Conservation (phyloP, 2,888 invertebrate genomes). For the Hypselothyrea guttata region DNA sequence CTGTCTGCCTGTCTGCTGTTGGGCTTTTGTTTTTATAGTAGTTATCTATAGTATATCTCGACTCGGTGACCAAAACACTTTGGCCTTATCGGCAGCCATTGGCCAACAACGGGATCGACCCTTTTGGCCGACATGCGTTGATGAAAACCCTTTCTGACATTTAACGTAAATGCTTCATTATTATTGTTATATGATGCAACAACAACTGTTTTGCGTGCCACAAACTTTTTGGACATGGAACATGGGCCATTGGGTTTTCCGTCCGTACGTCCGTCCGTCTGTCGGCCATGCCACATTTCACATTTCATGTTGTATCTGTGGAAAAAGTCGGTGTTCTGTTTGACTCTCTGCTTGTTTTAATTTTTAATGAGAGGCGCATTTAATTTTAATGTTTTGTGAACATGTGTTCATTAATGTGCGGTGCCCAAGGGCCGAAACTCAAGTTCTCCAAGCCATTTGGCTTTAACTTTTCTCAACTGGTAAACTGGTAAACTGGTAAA, state of each 20-base stretch:
- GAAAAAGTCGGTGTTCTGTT: slow-evolving; percentile 35
- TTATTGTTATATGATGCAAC: slow-evolving; percentile 63
- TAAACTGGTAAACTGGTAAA: slow-evolving; percentile 8
- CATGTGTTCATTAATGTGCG: slow-evolving; percentile 69
- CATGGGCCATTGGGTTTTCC: slow-evolving; percentile 4
- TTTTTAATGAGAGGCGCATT: slow-evolving; percentile 71
- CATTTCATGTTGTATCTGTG: slow-evolving; percentile 31
- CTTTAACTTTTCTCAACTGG: slow-evolving; percentile 24
- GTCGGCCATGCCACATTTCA: slow-evolving; percentile 17
- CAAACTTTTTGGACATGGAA: slow-evolving; percentile 1
- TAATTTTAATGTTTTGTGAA: slow-evolving; percentile 70
- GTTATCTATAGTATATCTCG: slow-evolving; percentile 2
- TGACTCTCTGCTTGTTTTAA: slow-evolving; percentile 59
- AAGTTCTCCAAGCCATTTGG: slow-evolving; percentile 17
- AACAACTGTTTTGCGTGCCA: slow-evolving; percentile 17
- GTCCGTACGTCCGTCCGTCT: not conserved
- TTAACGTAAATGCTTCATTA: slow-evolving; percentile 74
- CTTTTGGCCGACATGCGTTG: slow-evolving; percentile 26
- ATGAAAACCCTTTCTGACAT: slow-evolving; percentile 66
- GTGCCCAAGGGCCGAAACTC: slow-evolving; percentile 24
- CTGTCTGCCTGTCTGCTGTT: slow-evolving; percentile 22
- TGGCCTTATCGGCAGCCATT: slow-evolving; percentile 44
- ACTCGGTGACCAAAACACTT: slow-evolving; percentile 66
- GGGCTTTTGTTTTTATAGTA: slow-evolving; percentile 63
- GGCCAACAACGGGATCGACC: slow-evolving; percentile 22